Conservation (phyloP, 2,888 invertebrate species). For the Andricus curvator region DNA sequence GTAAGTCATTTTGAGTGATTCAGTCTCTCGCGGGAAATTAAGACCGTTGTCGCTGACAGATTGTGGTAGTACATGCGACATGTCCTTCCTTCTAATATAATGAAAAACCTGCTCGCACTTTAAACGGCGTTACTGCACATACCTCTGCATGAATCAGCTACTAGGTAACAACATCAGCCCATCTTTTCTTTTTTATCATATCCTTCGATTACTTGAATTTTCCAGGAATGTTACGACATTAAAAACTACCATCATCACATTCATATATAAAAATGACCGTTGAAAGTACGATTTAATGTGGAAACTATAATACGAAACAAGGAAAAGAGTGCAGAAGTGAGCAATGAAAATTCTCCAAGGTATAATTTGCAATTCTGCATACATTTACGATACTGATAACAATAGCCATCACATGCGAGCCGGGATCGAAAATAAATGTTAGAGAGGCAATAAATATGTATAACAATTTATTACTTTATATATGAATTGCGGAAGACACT, state of each 20-base stretch:
- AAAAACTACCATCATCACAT: not conserved
- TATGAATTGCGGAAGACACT: not conserved
- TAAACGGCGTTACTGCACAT: constrained; percentile 34
- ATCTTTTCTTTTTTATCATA: constrained; percentile 18
- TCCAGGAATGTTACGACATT: constrained; percentile 12
- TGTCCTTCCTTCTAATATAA: not conserved
- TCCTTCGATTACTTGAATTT: constrained; percentile 5
- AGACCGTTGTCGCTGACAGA: constrained; percentile 9
- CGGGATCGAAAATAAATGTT: not conserved
- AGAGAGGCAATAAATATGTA: not conserved
- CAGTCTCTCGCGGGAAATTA: constrained; percentile 11
- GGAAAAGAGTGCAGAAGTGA: not conserved
- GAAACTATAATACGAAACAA: not conserved
- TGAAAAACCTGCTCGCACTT: constrained; percentile 38
- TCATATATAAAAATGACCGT: too few relatives aligned
- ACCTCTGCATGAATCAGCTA: constrained; percentile 32
- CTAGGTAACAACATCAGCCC: constrained; percentile 12
- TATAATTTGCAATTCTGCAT: not conserved
- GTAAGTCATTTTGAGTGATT: not conserved
- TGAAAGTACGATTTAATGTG: not conserved
- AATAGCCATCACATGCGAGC: not conserved
- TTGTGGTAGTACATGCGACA: not conserved
- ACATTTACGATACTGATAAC: not conserved
- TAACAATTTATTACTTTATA: not conserved
- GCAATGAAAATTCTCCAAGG: constrained; percentile 3